Evolutionary conservation across 2,888 invertebrate species (phyloP), one percentile per base, ranked within the genome.

Genomic region (Junonia oenone): DNA sequence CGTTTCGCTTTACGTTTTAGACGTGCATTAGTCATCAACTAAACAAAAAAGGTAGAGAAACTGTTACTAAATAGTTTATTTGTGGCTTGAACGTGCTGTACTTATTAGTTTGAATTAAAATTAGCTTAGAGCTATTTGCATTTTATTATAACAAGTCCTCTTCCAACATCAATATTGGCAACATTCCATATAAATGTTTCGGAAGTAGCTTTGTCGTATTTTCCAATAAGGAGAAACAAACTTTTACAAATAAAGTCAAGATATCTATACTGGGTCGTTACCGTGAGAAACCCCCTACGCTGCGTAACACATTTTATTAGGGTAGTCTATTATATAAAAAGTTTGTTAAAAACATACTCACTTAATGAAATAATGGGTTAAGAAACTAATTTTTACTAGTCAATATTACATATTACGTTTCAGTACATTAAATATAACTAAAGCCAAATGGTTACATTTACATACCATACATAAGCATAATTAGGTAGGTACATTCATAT

Each of bases 11-110:
- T 47, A 62, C 51, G 65, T 55, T 71, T 68, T 58, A 62, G 57
- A 55, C 56, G 48, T 45, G 60, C 63, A 68, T 73, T 74, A 74
- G 68, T 74, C 66, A 64, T 55, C 58, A 50, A 61, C 53, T 59
- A 45, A 62, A 55, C 46, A 63, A 55, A 51, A 58, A 53, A 46
- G 29, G 35, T 14, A 31, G 45, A 46, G 31, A 29, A 29, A 17
- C 27, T 47, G 47, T 49, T 37, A 49, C 52, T 51, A 35, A 56
- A 40, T 46, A 46, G 48, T 33, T 13, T 38, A 31, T 35, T 22
- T 14, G 29, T 38, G 37, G 26, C 4, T 22, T 46, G 9, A 38
- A 38, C 51, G 22, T 9, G 15, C 33, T 48, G 37, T 29, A 35
- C 15, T 43, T 29, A 17, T 31, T 14, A 19, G 17, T 6, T 2